These are phyloP conservation scores for Sapajus apella DNA, from an alignment of 2,113 vertebrate species.

Conservation along the genomic window DNA sequence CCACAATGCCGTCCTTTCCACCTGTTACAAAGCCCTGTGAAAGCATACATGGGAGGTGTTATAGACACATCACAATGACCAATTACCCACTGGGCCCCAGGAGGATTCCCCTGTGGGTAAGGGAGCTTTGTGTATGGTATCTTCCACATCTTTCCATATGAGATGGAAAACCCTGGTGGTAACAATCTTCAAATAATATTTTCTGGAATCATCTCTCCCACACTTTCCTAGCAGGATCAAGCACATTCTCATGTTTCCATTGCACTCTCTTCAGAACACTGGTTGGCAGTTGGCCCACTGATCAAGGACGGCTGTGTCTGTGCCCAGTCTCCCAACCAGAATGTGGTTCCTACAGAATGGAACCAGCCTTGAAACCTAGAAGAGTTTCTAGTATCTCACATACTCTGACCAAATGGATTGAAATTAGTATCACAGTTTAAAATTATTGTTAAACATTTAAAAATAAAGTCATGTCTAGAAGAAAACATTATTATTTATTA, in stretches of 20 bases:
- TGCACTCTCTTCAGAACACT: background rate
- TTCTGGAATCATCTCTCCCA: background rate
- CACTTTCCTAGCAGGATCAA: background rate
- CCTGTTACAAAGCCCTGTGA: constrained; percentile 96
- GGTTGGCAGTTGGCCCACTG: background rate
- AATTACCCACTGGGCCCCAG: background rate
- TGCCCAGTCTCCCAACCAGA: background rate
- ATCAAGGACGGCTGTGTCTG: background rate
- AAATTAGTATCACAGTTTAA: background rate
- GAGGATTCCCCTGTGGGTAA: background rate
- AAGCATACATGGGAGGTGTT: constrained; percentile 39
- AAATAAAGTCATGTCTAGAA: background rate
- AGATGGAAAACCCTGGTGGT: background rate
- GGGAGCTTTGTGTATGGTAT: background rate
- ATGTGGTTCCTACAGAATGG: background rate
- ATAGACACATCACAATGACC: background rate
- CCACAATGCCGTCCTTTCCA: constrained; percentile 97
- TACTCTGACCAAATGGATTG: background rate
- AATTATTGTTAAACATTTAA: background rate
- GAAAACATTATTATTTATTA: constrained; percentile 34
- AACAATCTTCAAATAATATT: background rate
- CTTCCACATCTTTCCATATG: background rate
- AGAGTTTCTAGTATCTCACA: background rate
- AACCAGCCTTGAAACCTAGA: background rate
- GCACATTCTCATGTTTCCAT: background rate